Percentiles rank a stretch among this genome's conserved stretches.
These are phyloP conservation scores for Phengaris arion DNA, from an alignment of 2,888 invertebrate genomes.

Conservation along the genomic window DNA sequence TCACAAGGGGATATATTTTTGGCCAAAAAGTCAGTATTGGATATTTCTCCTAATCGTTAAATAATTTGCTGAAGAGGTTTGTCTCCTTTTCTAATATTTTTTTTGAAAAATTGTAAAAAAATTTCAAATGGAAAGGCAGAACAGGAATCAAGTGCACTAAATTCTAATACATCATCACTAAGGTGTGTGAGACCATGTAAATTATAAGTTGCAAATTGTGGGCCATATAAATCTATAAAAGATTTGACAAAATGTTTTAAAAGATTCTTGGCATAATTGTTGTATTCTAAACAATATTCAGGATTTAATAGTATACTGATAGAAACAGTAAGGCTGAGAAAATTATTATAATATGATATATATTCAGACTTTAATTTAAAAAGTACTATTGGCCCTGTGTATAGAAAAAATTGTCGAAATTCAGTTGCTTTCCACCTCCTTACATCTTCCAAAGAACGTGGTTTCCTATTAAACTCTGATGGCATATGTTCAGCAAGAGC, in stretches of 20 bases:
- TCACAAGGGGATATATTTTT: neutral
- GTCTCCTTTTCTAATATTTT: constrained; percentile 7
- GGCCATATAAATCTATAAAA: constrained; percentile 2
- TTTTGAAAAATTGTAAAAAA: constrained; percentile 16
- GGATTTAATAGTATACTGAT: constrained; percentile 1
- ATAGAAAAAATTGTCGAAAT: neutral
- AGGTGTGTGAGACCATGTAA: constrained; percentile 9
- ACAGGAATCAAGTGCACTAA: constrained; percentile 27
- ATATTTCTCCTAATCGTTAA: constrained; percentile 19
- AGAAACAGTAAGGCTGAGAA: neutral
- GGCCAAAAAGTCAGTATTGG: neutral
- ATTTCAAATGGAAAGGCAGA: constrained; percentile 16
- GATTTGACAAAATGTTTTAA: neutral
- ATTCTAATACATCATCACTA: constrained; percentile 17
- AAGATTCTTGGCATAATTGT: neutral
- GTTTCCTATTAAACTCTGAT: constrained; percentile 23
- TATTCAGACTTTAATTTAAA: neutral
- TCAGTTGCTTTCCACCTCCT: constrained; percentile 7
- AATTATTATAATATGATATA: neutral
- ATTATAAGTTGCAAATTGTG: constrained; percentile 3
- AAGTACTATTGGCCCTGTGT: neutral
- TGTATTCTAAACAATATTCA: neutral
- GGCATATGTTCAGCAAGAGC: constrained; percentile 21
- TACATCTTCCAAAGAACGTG: constrained; percentile 8
- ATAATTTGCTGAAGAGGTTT: constrained; percentile 19